Evolutionary conservation across 2,888 invertebrate genomes (phyloP), one percentile per base, ranked within the genome.

Genomic region (Parnassius glacialis): DNA sequence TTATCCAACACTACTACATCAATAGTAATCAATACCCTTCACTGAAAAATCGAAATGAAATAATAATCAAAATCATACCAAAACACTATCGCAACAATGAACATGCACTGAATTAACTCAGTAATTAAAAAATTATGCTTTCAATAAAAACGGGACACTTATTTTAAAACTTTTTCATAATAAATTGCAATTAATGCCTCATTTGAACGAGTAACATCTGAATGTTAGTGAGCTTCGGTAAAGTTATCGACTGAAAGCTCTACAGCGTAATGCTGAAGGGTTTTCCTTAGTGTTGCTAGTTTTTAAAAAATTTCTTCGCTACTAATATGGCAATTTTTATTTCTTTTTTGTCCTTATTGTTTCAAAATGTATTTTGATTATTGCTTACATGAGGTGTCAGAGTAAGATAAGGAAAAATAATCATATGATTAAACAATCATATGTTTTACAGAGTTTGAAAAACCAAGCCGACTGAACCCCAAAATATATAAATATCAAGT

Each of bases 241-340:
- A 69, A 73, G 76, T 70, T 84, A 84, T 84, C 82, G 84, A 84
- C 84, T 83, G 79, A 77, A 74, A 68, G 64, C 60, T 64, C 65
- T 44, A 57, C 52, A 25, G 64, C 59, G 47, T 62, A 60, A 51
- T 52, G 58, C 63, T 68, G 67, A 67, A 69, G 62, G 60, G 54
- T 64, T 68, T 68, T 55, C 59, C 41, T 44, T 48, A 20, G 67
- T 70, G 71, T 68, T 74, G 68, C 71, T 65, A 62, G 34, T 62
- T 50, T 61, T 20, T 9, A 10, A 51, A 68, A 58, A 62, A 64
- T 65, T 61, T 20, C 34, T 34, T 44, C 59, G 7, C 10, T 48
- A 12, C 25, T 43, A 48, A 61, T 50, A 50, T 51, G n/a, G 59
- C 61, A 61, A 60, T 52, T 54, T 16, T 45, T 5, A 34, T 34